A percentile compares a stretch with the other conserved stretches of the same genome.
These are phyloP conservation scores for Drosophila tsacasi DNA, from an alignment of 1,140 invertebrate genomes.

Conservation along the genomic window DNA sequence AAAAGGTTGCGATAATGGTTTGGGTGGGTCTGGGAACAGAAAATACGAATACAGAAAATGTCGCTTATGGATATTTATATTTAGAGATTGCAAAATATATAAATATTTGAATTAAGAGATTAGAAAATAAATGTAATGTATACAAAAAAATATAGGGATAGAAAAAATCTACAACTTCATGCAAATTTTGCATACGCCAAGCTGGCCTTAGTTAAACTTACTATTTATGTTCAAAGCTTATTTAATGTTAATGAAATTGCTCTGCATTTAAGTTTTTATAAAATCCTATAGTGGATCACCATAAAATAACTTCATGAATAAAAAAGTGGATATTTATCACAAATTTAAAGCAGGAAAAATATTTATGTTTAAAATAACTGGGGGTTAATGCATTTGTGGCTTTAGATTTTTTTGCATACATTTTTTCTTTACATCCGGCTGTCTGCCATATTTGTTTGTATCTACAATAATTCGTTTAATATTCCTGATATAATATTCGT, in stretches of 20 bases:
- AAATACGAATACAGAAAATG: no score
- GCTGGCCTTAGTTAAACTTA: neutral
- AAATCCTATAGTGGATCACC: neutral
- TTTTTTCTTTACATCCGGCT: neutral
- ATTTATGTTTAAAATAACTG: neutral
- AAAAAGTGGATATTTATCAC: neutral
- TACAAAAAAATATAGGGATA: neutral
- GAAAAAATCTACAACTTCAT: neutral
- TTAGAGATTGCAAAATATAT: no score
- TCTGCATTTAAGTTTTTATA: neutral
- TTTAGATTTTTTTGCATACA: neutral
- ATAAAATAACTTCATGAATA: neutral
- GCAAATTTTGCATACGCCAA: neutral
- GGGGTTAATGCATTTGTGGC: neutral
- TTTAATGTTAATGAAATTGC: neutral
- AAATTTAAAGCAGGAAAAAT: conserved; percentile 1
- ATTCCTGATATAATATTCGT: neutral
- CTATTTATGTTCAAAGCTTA: neutral
- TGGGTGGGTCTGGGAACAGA: neutral
- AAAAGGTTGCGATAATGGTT: neutral
- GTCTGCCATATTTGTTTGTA: neutral
- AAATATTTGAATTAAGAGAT: neutral
- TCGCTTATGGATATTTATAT: no score
- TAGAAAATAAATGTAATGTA: neutral
- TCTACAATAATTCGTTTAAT: neutral